These are phyloP conservation scores for Epinephelus cyanopodus DNA, from an alignment of 2,113 vertebrate genomes.

Conservation along the genomic window DNA sequence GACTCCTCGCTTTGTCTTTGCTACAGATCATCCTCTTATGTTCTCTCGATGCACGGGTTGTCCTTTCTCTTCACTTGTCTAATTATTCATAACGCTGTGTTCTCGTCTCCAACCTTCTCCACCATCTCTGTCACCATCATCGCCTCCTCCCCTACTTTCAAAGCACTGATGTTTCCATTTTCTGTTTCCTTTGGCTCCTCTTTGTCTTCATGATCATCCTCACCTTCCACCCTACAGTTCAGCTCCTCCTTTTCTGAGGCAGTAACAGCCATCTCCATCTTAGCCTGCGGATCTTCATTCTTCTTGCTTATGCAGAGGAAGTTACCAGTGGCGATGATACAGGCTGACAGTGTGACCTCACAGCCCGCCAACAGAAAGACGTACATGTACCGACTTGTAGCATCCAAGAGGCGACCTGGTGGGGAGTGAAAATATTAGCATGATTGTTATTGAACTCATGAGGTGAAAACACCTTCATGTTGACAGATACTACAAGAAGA, in stretches of 20 bases:
- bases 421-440: slow-evolving; percentile 12
- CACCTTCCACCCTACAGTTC: background rate
- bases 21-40: background rate
- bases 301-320: slow-evolving; percentile 88
- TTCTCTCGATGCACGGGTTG: background rate
- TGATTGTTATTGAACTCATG: background rate
- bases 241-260: slow-evolving; percentile 88
- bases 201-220: background rate
- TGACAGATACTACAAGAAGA: background rate
- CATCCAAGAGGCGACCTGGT: slow-evolving; percentile 91
- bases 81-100: slow-evolving; percentile 84
- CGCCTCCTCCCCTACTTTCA: slow-evolving; percentile 84
- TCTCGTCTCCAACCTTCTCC: slow-evolving; percentile 82
- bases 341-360: slow-evolving; percentile 89
- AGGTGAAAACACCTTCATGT: background rate
- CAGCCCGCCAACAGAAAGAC: slow-evolving; percentile 93
- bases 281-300: slow-evolving; percentile 66
- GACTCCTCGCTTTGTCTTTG: background rate
- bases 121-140: slow-evolving; percentile 82
- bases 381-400: slow-evolving; percentile 88
- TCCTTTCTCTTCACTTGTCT: slow-evolving; percentile 4
- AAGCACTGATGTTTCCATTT: slow-evolving; percentile 61
- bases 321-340: slow-evolving; percentile 88
- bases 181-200: slow-evolving; percentile 63
- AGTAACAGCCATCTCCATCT: slow-evolving; percentile 81